Conservation (phyloP, 2,113 vertebrate species). For the Odobenus rosmarus region DNA sequence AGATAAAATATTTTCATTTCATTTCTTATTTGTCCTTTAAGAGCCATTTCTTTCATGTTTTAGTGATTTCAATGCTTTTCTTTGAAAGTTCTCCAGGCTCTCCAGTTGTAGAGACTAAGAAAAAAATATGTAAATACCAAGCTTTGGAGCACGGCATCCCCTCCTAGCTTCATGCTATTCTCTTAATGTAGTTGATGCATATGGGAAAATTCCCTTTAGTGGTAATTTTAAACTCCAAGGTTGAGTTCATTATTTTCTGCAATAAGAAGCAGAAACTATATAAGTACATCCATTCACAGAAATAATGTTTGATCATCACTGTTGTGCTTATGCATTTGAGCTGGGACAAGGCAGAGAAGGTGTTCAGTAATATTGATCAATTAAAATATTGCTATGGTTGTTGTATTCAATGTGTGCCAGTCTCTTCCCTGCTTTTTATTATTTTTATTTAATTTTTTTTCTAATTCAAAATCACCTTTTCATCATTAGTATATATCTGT, state of each 20-base stretch:
- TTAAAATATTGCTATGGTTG: background rate
- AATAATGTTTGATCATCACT: background rate
- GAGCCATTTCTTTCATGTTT: background rate
- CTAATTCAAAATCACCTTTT: background rate
- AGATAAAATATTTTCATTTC: background rate
- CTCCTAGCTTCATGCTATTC: background rate
- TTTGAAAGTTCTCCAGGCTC: background rate
- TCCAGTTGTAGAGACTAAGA: background rate
- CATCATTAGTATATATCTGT: background rate
- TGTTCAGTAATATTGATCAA: background rate
- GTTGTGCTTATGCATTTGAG: background rate
- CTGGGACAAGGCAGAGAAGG: background rate
- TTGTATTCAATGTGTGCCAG: background rate
- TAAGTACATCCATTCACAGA: background rate
- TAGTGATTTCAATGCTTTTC: background rate
- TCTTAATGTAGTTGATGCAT: background rate
- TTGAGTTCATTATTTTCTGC: background rate
- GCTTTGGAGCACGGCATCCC: background rate
- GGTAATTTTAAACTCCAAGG: slow-evolving; percentile 12
- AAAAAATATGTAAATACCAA: background rate
- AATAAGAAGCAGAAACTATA: background rate
- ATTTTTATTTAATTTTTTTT: background rate
- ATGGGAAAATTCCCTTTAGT: background rate
- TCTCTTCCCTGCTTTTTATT: slow-evolving; percentile 1
- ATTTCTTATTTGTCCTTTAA: background rate